phyloP scores from a whole-genome alignment of 2,888 invertebrate species.

The Spatulosminthurus flaviceps region DNA sequence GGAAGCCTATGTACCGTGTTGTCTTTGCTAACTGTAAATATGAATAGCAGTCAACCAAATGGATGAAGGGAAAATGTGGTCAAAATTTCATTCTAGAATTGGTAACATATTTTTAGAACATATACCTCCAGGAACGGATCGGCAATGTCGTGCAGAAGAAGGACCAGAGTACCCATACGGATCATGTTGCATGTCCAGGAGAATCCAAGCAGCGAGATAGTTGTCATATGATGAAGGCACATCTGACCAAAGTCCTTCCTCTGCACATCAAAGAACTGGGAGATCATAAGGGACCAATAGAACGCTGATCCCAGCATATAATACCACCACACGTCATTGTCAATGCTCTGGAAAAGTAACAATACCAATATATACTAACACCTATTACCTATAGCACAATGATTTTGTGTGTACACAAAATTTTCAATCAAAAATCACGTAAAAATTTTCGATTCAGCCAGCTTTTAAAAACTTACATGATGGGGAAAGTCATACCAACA shows the following conservation, averaged over 20 bases:
- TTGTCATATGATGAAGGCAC: constrained; percentile 96
- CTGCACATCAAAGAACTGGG: constrained; percentile 92
- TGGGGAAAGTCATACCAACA: constrained; percentile 85
- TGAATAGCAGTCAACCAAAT: too few species aligned
- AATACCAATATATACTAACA: not conserved
- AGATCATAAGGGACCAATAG: constrained; percentile 91
- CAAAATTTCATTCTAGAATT: too few species aligned
- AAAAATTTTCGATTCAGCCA: not conserved
- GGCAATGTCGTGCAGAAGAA: constrained; percentile 86
- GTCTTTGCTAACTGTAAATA: constrained; percentile 83
- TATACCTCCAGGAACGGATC: constrained; percentile 86
- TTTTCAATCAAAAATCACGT: not conserved
- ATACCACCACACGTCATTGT: constrained; percentile 89
- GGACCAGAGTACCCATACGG: constrained; percentile 87
- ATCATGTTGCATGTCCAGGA: constrained; percentile 96
- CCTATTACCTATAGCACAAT: not conserved
- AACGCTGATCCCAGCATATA: constrained; percentile 95
- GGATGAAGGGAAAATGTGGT: too few species aligned
- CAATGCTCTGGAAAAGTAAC: constrained; percentile 38
- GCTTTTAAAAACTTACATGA: constrained; percentile 73
- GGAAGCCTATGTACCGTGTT: constrained; percentile 91
- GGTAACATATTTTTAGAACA: not conserved
- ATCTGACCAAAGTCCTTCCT: constrained; percentile 97
- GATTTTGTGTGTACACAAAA: not conserved
- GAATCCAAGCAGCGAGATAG: constrained; percentile 85